Percentiles rank a stretch among this genome's conserved stretches.
phyloP scores from a whole-genome alignment of 2,888 invertebrate species.

The Schizaphis graminum region DNA sequence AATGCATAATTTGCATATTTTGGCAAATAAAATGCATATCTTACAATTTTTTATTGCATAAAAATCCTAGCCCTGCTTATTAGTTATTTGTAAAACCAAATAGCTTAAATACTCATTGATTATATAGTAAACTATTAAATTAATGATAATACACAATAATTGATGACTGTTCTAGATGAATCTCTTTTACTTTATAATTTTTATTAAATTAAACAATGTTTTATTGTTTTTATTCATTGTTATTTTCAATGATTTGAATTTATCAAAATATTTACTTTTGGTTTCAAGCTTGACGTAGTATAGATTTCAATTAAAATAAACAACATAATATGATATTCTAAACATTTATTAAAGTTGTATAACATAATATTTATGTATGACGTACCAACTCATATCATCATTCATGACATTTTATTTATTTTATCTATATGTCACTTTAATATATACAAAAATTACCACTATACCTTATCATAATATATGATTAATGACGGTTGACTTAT shows the following conservation, averaged over 20 bases:
- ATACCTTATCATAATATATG: not conserved
- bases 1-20: too few relatives aligned
- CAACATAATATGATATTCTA: not conserved
- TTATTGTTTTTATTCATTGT: not conserved
- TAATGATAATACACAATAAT: too few relatives aligned
- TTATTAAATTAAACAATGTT: not conserved
- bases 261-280: not conserved
- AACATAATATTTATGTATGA: too few relatives aligned
- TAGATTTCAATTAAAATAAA: not conserved
- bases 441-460: not conserved
- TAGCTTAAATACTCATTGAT: not conserved
- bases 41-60: too few relatives aligned
- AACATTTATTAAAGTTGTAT: too few relatives aligned
- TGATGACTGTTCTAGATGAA: not conserved
- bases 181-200: not conserved
- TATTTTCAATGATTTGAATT: not conserved
- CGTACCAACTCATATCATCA: not conserved
- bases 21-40: too few relatives aligned
- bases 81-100: not conserved
- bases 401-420: not conserved
- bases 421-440: not conserved
- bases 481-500: not conserved
- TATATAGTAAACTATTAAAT: not conserved
- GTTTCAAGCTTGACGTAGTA: not conserved
- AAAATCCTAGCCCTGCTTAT: too few relatives aligned